Evolutionary conservation across 2,113 vertebrate species (phyloP), one percentile per base, ranked within the genome.

Genomic region (Semnornis frantzii): DNA sequence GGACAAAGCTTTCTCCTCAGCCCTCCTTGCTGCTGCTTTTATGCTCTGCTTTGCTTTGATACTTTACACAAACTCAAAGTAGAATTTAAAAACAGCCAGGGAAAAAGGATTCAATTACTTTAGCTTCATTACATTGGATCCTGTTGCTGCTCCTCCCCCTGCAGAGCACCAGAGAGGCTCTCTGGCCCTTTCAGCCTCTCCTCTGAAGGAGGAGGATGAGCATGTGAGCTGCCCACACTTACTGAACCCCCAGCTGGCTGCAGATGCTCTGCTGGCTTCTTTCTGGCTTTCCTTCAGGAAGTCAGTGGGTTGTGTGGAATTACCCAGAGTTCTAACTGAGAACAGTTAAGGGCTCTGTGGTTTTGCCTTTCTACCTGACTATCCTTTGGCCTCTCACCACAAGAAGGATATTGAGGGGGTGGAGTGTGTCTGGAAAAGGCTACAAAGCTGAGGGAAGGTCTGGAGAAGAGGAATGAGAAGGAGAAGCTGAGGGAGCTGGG

Each of bases 161-260:
- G 58, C 77, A 89, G 85, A 66, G 33, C 46, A n/a, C 19, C 55
- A 50, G 31, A 70, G 66, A 92, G 76, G 7, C 58, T n/a, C 52
- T 83, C 16, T 58, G 58, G 30, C 90, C 27, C 2, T 69, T 94
- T 71, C 70, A 84, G 50, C 18, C 59, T 88, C 69, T 91, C 74
- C 69, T 91, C 74, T 37, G 37, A 37, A 37, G 37, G 37, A 37
- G 37, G 37, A 37, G 11, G 34, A 9, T 0, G 9, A 85, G 58
- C 70, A 39, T 60, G 18, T 44, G 63, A 87, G 74, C 65, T 95
- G 95, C 87, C 87, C 82, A 93, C 34, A 85, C 89, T 96, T 95
- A 94, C 87, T 64, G 72, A 82, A 59, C 82, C 66, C 73, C 71
- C 92, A 55, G 70, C 90, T 78, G 12, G 2, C 68, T 62, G 74